Base-by-base conservation (phyloP, 2,797 vertebrate genomes). In the Labroides dimidiatus region DNA sequence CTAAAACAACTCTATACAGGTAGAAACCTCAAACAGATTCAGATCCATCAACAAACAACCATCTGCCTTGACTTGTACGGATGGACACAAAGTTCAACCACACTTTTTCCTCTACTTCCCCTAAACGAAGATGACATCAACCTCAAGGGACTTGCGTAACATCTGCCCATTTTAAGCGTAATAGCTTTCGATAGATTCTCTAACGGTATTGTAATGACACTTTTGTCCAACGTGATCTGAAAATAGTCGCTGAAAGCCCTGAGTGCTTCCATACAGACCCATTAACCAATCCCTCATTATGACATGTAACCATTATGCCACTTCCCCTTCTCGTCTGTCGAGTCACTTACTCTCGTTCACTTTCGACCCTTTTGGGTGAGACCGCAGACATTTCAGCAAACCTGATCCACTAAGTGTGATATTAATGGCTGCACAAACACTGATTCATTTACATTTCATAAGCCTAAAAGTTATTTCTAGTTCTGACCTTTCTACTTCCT, bases 191-290 rank as follows among this genome's bases (percentile, higher is more conserved):
- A 53, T 12, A 49, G 37, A 20, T 12, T 8, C 19, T 20, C 4
- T 44, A 24, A 61, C 42, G n/a, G 49, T 10, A 21, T 52, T 36
- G 10, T 27, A 53, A 48, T 69, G 10, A 13, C 21, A n/a, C 8
- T 12, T 68, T 66, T 56, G 41, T 3, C 24, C 23, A 20, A 61
- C 36, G 39, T 36, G 47, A 49, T 63, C 37, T 15, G 51, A 17
- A 50, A 75, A 66, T 37, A 42, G 39, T 13, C 2, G 41, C 58
- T 84, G 57, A 88, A 80, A 85, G 75, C 65, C 21, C 48, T 57
- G 41, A 78, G 64, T 60, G 72, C 61, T 64, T 75, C 65, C 30
- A 51, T 64, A 51, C 52, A 56, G 30, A 4, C 4, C 73, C 76
- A 80, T 78, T 84, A 79, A 54, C 1, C 6, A 21, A 5, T 36